Base-by-base conservation (phyloP, 1,140 invertebrate genomes). In the Zaprionus vittiger region DNA sequence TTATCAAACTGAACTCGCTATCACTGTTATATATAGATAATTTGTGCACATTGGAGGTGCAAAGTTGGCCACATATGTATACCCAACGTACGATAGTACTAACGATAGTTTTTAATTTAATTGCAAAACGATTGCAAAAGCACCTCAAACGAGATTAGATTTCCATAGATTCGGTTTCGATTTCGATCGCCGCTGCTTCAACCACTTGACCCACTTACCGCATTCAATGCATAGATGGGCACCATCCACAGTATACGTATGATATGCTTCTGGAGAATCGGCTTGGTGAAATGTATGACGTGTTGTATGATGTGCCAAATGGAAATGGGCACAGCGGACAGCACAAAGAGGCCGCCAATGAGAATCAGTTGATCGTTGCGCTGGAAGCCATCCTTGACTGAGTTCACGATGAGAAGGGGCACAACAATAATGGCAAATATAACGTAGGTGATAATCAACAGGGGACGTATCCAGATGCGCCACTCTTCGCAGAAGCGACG, bases 241-340 rank as follows among this genome's bases (percentile, higher is more conserved):
- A 99, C 98, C 98, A 99, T 99, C 98, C 98, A 99, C 81, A 99
- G 92, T 93, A 99, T 98, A 92, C 98, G 97, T 93, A 98, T 98
- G 67, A 99, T 98, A 93, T 98, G 97, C 94, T 98, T 98, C 70
- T 99, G 98, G 73, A 99, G 93, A 90, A 95, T 96, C 24, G 98
- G 98, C 91, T 98, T 97, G 1, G 97, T 98, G 85, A 98, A 99
- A 93, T 99, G 96, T 65, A 98, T 96, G 86, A 99, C 95, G 94
- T 99, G 98, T 93, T 98, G 97, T 34, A 97, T 96, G 79, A 99
- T 99, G 93, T 98, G 97, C 95, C 97, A 99, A 81, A 99, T 95
- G 41, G 98, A 97, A 47, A 99, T 97, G 4, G 98, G 98, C 24
- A 99, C 93, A 1, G 98, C 96, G 62, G 98, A 93, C 65, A 99